These are phyloP conservation scores for Dryadula phaetusa DNA, from an alignment of 2,888 invertebrate genomes.

Conservation along the genomic window DNA sequence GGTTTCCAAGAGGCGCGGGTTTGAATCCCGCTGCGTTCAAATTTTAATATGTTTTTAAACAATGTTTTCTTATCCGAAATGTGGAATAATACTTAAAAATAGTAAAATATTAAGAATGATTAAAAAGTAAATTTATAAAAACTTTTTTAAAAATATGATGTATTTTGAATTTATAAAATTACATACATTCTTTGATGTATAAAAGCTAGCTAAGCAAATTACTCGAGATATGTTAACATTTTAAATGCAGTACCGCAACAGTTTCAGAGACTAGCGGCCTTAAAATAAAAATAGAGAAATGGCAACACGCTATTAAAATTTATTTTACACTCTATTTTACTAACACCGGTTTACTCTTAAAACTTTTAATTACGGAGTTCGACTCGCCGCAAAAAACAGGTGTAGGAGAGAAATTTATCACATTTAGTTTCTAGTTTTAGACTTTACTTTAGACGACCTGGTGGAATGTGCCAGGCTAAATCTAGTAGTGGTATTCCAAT, in stretches of 20 bases:
- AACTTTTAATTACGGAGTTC: slow-evolving; percentile 40
- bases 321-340: slow-evolving; percentile 38
- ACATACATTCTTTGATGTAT: no score
- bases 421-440: neutral
- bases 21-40: no score
- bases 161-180: no score
- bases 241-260: slow-evolving; percentile 6
- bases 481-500: neutral
- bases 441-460: neutral
- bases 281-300: slow-evolving; percentile 23
- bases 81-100: no score
- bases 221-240: slow-evolving; percentile 5
- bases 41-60: no score
- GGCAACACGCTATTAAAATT: slow-evolving; percentile 35
- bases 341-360: slow-evolving; percentile 35
- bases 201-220: slow-evolving; percentile 1
- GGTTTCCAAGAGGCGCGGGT: no score
- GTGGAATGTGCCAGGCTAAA: neutral
- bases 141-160: no score
- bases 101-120: no score
- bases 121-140: no score
- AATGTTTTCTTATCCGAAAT: no score
- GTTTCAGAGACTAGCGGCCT: neutral
- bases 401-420: slow-evolving; percentile 9
- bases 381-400: slow-evolving; percentile 25